These are phyloP conservation scores for Cheilosia soror DNA, from an alignment of 2,888 invertebrate genomes.

Conservation along the genomic window DNA sequence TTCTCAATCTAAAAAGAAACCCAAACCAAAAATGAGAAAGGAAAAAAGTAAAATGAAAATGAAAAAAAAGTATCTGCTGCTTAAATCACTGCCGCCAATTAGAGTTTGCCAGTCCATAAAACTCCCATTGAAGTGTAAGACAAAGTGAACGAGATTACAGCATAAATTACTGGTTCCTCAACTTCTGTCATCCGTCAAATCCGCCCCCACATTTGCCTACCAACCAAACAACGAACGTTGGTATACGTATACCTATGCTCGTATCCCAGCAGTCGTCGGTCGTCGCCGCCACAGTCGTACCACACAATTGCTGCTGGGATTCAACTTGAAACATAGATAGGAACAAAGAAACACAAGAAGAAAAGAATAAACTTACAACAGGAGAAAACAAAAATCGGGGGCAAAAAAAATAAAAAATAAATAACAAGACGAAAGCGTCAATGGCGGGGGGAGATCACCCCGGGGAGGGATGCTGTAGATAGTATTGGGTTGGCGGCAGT, in stretches of 20 bases:
- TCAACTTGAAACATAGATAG: slow-evolving; percentile 64
- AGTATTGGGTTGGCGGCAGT: slow-evolving; percentile 23
- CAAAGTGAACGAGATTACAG: slow-evolving; percentile 76
- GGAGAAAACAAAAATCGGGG: neutral
- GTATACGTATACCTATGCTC: neutral
- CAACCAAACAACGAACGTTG: slow-evolving; percentile 36
- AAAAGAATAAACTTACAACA: slow-evolving; percentile 32
- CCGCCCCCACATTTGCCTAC: slow-evolving; percentile 74
- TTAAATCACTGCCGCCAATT: slow-evolving; percentile 75
- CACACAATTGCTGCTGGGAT: slow-evolving; percentile 53
- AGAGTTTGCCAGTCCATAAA: slow-evolving; percentile 76
- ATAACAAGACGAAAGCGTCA: slow-evolving; percentile 54
- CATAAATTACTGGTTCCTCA: slow-evolving; percentile 76
- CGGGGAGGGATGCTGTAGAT: slow-evolving; percentile 34
- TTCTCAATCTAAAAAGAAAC: slow-evolving; percentile 16
- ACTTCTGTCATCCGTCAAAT: slow-evolving; percentile 75
- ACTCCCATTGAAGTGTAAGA: slow-evolving; percentile 75
- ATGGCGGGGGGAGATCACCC: neutral
- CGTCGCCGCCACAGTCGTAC: slow-evolving; percentile 18
- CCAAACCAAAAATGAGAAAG: slow-evolving; percentile 9
- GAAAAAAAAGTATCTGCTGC: slow-evolving; percentile 51
- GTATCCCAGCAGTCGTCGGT: slow-evolving; percentile 8
- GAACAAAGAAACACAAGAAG: slow-evolving; percentile 29
- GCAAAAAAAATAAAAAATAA: slow-evolving; percentile 43
- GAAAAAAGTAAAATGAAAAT: neutral